Evolutionary conservation across 2,888 invertebrate species (phyloP).

Genomic region (Hypolimnas misippus): DNA sequence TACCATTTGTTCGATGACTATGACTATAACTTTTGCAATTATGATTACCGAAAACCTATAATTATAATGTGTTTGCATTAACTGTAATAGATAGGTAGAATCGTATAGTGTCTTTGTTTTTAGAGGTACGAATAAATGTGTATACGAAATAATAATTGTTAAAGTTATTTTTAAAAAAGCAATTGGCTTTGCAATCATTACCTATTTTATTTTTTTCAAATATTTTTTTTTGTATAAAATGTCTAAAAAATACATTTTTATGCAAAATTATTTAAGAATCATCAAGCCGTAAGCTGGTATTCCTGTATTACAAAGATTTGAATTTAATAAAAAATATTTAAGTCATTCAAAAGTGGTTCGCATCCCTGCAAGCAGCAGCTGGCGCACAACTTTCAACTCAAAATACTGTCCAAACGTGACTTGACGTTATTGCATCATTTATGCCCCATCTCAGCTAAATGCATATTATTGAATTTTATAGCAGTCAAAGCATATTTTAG

Average conservation of each 20-base stretch:
- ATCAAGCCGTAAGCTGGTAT: too few species aligned
- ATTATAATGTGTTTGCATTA: constrained; percentile 43
- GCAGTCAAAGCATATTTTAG: neutral
- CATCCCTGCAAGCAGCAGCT: constrained; percentile 46
- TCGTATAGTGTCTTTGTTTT: neutral
- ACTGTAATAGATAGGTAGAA: constrained; percentile 28
- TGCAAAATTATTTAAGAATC: neutral
- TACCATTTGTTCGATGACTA: constrained; percentile 72
- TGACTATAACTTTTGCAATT: constrained; percentile 76
- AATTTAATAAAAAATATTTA: constrained; percentile 34
- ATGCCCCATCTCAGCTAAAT: constrained; percentile 42
- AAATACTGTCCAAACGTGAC: constrained; percentile 68
- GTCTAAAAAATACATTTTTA: neutral
- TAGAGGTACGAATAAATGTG: neutral
- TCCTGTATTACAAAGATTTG: constrained; percentile 17
- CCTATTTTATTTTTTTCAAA: too few species aligned
- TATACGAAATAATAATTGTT: too few species aligned
- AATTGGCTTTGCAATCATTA: too few species aligned
- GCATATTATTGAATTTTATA: constrained; percentile 37
- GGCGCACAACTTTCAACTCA: constrained; percentile 49
- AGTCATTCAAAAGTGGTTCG: constrained; percentile 44
- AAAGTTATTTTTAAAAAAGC: too few species aligned
- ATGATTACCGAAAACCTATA: constrained; percentile 63
- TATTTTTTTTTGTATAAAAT: too few species aligned
- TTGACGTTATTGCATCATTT: constrained; percentile 51